Base-by-base conservation (phyloP, 2,113 vertebrate genomes). In the Pituophis catenifer region DNA sequence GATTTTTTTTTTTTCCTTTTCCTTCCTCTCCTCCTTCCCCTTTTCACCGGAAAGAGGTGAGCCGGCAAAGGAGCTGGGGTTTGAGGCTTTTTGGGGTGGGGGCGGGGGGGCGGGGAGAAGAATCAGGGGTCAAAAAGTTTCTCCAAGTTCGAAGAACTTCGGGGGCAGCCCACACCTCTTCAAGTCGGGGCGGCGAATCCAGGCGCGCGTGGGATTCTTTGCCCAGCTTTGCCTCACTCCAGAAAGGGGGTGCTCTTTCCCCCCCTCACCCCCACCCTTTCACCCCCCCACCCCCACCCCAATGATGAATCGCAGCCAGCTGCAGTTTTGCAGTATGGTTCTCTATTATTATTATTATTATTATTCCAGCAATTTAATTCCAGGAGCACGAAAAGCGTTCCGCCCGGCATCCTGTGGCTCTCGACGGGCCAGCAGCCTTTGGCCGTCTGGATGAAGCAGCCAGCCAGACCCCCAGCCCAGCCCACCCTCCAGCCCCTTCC, bases 221-320 rank as follows among this genome's bases (percentile, higher is more conserved):
- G 93, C 55, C 94, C 93, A 94, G 94, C 2, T 55, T 55, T 17
- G 54, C 95, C 96, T 96, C 96, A 93, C 95, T 97, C 97, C 97
- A 97, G 97, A 97, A 95, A 92, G 91, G 96, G 95, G 96, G 95
- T 62, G 97, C 95, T 91, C 89, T 94, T 95, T 93, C 87, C 33
- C 88, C 93, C 33, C 38, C 57, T 0, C 13, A 3, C 50, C 2
- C 19, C 24, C 33, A 92, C 88, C 91, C 38, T 48, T 91, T 50
- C 44, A 48, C 3, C 44, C 44, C 44, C 19, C 65, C 90, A 6
- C 17, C 15, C 54, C 15, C 54, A 48, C 59, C 19, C 29, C 89
- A 54, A 95, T 93, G 95, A 97, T 97, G 97, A 98, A 98, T 95
- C 96, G 97, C 96, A 97, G 97, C 97, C 98, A 97, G 97, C 97